A percentile compares a stretch with the other conserved stretches of the same genome.
These are phyloP conservation scores for Pygoscelis adeliae DNA, from an alignment of 2,113 vertebrate species.

Conservation along the genomic window DNA sequence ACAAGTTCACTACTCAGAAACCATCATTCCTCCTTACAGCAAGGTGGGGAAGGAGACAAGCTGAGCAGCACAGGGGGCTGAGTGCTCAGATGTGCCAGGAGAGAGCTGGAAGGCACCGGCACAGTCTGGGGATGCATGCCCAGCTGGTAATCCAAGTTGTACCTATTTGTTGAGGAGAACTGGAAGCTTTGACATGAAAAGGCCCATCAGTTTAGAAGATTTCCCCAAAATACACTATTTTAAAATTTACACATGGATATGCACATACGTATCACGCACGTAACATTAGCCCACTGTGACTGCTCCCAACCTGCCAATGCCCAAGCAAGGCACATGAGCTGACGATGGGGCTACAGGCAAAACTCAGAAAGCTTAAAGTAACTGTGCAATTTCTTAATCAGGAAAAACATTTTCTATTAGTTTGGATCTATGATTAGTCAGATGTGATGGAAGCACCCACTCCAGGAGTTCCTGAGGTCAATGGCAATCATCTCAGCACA, in stretches of 20 bases:
- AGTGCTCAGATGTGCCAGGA: not conserved
- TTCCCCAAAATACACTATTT: not conserved
- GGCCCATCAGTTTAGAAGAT: not conserved
- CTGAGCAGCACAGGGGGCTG: not conserved
- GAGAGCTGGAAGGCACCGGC: not conserved
- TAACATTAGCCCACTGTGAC: not conserved
- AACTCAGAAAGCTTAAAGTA: not conserved
- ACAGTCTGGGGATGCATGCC: not conserved
- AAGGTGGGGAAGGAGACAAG: not conserved
- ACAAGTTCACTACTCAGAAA: not conserved
- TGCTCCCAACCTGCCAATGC: not conserved
- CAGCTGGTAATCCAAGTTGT: not conserved
- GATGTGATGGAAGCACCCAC: not conserved
- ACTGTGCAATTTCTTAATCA: not conserved
- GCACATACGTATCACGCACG: rapidly evolving
- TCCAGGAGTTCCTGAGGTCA: not conserved
- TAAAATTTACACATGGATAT: not conserved
- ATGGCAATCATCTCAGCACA: not conserved
- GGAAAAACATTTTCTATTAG: not conserved
- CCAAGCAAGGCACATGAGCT: not conserved
- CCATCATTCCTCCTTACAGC: not conserved
- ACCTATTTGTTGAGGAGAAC: not conserved
- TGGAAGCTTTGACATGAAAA: not conserved
- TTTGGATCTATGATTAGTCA: not conserved
- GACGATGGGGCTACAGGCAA: not conserved